phyloP scores from a whole-genome alignment of 1,140 invertebrate species.

The Eumeta japonica region DNA sequence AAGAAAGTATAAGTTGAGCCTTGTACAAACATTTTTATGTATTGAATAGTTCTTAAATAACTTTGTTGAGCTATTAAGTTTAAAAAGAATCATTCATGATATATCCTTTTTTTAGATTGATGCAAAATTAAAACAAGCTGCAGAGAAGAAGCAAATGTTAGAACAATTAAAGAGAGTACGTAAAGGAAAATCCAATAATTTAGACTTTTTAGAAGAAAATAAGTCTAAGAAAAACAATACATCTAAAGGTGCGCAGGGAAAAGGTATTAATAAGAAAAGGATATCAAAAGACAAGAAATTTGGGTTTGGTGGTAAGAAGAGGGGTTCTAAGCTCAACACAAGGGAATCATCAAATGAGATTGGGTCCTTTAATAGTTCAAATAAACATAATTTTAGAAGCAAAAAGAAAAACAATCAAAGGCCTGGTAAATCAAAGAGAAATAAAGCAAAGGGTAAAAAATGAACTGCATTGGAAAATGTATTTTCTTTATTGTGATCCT shows the following conservation, averaged over 20 bases:
- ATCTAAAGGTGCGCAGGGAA: slow-evolving; percentile 50
- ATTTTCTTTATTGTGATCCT: too few species aligned
- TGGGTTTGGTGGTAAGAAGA: slow-evolving; percentile 95
- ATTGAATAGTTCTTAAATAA: too few species aligned
- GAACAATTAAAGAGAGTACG: slow-evolving; percentile 82
- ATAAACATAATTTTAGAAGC: slow-evolving; percentile 34
- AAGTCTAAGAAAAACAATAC: slow-evolving; percentile 53
- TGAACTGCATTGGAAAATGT: too few species aligned
- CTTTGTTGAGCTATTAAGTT: too few species aligned
- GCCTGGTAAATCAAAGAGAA: slow-evolving; percentile 63
- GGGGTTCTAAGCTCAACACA: slow-evolving; percentile 85
- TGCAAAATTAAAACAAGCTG: slow-evolving; percentile 73
- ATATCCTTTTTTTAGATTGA: slow-evolving; percentile 80
- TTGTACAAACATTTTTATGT: too few species aligned
- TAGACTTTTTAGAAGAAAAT: slow-evolving; percentile 83
- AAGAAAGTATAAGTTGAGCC: too few species aligned
- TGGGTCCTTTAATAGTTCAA: slow-evolving; percentile 59
- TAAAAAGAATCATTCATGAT: too few species aligned
- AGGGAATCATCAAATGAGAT: slow-evolving; percentile 72
- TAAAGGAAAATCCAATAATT: slow-evolving; percentile 75
- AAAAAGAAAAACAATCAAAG: slow-evolving; percentile 50
- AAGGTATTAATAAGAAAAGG: slow-evolving; percentile 57
- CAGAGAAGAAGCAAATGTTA: slow-evolving; percentile 77
- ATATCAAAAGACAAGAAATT: slow-evolving; percentile 83
- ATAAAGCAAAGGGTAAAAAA: slow-evolving; percentile 59